phyloP scores from a whole-genome alignment of 2,797 vertebrate genomes.

The Sebastiscus tertius region DNA sequence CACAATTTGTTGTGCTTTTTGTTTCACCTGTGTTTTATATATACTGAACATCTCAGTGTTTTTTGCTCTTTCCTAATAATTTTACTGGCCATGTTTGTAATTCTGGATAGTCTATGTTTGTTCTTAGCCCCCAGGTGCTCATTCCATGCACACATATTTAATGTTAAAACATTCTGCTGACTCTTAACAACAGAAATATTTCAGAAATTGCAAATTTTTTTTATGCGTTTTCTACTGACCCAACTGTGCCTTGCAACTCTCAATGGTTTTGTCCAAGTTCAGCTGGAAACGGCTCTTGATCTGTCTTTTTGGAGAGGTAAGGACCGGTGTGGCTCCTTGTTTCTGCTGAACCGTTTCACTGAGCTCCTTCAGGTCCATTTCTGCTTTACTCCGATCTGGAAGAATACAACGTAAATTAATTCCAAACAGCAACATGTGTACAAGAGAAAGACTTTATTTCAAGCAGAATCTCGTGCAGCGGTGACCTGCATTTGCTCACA shows the following conservation, averaged over 20 bases:
- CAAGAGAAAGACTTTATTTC: neutral
- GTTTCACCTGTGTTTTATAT: too few species aligned
- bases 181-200: neutral
- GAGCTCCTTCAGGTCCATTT: slow-evolving; percentile 97
- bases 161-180: neutral
- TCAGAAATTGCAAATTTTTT: neutral
- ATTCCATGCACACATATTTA: too few species aligned
- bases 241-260: slow-evolving; percentile 97
- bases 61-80: too few species aligned
- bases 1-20: too few species aligned
- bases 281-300: slow-evolving; percentile 97
- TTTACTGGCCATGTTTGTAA: too few species aligned
- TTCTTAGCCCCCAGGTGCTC: too few species aligned
- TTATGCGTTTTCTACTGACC: slow-evolving; percentile 79
- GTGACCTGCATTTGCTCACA: neutral
- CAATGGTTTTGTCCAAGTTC: slow-evolving; percentile 98
- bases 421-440: neutral
- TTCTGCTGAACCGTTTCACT: slow-evolving; percentile 96
- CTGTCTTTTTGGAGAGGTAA: slow-evolving; percentile 94
- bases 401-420: neutral
- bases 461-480: neutral
- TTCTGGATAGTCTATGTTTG: too few species aligned
- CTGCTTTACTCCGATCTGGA: slow-evolving; percentile 96
- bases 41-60: too few species aligned
- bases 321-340: slow-evolving; percentile 82